These are phyloP conservation scores for Metaphire vulgaris DNA, from an alignment of 1,140 invertebrate species.

Conservation along the genomic window DNA sequence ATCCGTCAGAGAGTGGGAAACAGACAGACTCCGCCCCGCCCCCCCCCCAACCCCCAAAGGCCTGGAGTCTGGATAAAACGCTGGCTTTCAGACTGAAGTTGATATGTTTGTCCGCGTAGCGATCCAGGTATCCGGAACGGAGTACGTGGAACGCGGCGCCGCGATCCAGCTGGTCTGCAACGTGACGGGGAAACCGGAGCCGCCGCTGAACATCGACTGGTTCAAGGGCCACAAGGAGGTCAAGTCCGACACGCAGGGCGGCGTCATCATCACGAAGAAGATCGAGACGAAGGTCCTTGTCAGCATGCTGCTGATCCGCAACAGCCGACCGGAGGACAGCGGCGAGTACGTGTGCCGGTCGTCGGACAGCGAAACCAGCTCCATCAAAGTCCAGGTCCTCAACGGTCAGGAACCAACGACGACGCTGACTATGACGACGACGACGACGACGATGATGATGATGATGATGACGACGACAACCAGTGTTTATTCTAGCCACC, in stretches of 20 bases:
- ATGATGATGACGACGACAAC: too few relatives aligned
- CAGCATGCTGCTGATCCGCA: conserved; percentile 38
- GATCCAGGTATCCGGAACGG: conserved; percentile 37
- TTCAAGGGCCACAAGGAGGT: conserved; percentile 40
- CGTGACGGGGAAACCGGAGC: too few relatives aligned
- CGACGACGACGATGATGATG: too few relatives aligned
- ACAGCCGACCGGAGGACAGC: conserved; percentile 35
- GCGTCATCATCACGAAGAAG: too few relatives aligned
- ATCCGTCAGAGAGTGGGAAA: too few relatives aligned
- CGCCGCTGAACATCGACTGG: conserved; percentile 42
- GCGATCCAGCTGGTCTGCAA: conserved; percentile 38
- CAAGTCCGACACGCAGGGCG: conserved; percentile 32
- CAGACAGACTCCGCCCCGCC: too few relatives aligned
- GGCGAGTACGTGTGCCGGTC: conserved; percentile 41
- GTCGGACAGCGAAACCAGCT: conserved; percentile 36
- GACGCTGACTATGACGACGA: too few relatives aligned
- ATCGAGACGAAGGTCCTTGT: conserved; percentile 32
- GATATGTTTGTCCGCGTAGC: too few relatives aligned
- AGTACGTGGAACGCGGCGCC: conserved; percentile 39
- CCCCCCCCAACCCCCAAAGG: too few relatives aligned
- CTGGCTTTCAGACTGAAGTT: too few relatives aligned
- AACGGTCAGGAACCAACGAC: conserved; percentile 40
- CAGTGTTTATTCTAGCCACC: too few relatives aligned
- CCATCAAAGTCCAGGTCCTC: conserved; percentile 37
- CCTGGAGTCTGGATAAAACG: too few relatives aligned